Evolutionary conservation across 2,888 invertebrate genomes (phyloP), one percentile per base, ranked within the genome.

Genomic region (Acronicta leporina): DNA sequence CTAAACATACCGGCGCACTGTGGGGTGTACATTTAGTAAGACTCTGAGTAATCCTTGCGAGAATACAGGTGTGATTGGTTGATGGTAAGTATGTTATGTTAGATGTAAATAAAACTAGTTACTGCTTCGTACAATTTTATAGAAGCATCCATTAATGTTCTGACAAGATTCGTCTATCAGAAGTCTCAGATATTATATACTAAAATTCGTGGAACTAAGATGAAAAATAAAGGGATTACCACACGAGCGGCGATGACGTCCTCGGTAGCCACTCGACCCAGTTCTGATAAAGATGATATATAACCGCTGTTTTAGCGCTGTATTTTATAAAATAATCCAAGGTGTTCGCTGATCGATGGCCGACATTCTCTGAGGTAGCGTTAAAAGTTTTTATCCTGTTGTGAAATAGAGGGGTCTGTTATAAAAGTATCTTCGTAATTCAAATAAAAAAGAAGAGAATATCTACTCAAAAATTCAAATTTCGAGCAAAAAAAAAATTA

Each of bases 201-300:
- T 56, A 15, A 60, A 41, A 60, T 53, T 60, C 7, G 45, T 63
- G 20, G 43, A 35, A 57, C 33, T 11, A 42, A 51, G 54, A 63
- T 63, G 68, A 63, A 63, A 70, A 72, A 68, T 68, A 74, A 45
- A 49, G 52, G 75, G 56, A 68, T 66, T 68, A 59, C 14, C 25
- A 54, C 58, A 58, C 50, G 57, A 61, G 49, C 46, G 8, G 43
- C 49, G 55, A 53, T 62, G 65, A 62, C 58, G 68, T 40, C 55
- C 49, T 49, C 40, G 15, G 52, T 35, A 40, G 33, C 43, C 52
- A 62, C 71, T 74, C 72, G 74, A 75, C 74, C 74, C 38, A 68
- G 14, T 68, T 74, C 51, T 54, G 52, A 68, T 75, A 57, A 62
- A 68, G 59, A 52, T 75, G 61, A 68, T 72, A 61, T 60, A 74